These are phyloP conservation scores for Lasius platythorax DNA, from an alignment of 2,888 invertebrate genomes.

Conservation along the genomic window DNA sequence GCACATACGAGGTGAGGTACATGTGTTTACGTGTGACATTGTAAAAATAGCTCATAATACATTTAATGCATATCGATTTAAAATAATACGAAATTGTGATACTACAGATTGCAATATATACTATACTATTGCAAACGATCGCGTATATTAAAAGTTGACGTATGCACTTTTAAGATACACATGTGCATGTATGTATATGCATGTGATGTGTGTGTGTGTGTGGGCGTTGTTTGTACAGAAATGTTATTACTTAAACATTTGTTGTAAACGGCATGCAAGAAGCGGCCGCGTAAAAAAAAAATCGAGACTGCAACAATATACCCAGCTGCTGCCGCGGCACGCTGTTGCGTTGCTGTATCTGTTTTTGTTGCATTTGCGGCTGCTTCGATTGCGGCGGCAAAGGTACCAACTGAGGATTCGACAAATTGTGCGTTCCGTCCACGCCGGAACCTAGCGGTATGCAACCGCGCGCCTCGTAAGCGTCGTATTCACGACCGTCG, in stretches of 20 bases:
- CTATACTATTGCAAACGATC: slow-evolving; percentile 15
- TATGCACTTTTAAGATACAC: background rate
- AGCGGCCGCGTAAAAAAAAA: slow-evolving; percentile 46
- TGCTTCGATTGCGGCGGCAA: slow-evolving; percentile 84
- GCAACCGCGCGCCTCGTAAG: slow-evolving; percentile 95
- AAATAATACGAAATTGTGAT: slow-evolving; percentile 4
- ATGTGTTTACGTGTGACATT: background rate
- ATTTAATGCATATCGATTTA: background rate
- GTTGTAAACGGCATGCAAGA: slow-evolving; percentile 59
- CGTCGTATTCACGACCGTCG: slow-evolving; percentile 98
- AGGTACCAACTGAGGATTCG: slow-evolving; percentile 86
- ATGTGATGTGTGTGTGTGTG: background rate
- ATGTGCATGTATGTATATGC: background rate
- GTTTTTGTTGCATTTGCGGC: slow-evolving; percentile 81
- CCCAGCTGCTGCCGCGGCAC: slow-evolving; percentile 83
- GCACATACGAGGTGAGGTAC: slow-evolving; percentile 12
- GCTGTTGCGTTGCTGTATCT: slow-evolving; percentile 83
- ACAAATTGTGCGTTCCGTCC: slow-evolving; percentile 85
- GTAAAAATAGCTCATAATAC: slow-evolving; percentile 14
- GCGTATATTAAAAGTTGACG: background rate
- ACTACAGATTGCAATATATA: slow-evolving; percentile 1
- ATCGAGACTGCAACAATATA: slow-evolving; percentile 71
- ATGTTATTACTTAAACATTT: slow-evolving; percentile 13
- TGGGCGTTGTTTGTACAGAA: background rate
- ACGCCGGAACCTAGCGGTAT: slow-evolving; percentile 92